Evolutionary conservation across 2,888 invertebrate genomes (phyloP).

Genomic region (Caenorhabditis imperialis): DNA sequence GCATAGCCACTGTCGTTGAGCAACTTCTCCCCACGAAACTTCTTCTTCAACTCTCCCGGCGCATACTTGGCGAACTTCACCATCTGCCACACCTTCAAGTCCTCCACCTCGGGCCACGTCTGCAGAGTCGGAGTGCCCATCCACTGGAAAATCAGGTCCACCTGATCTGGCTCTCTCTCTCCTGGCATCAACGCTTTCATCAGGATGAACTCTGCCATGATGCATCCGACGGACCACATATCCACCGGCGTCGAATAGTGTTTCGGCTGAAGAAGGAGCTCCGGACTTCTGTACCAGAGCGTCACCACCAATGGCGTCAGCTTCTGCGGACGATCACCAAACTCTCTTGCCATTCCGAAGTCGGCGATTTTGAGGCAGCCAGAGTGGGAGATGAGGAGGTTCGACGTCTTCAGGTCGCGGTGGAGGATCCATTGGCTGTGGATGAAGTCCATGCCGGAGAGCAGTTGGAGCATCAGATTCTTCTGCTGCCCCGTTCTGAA

Average conservation of each 20-base stretch:
- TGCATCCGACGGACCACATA: conserved; percentile 40
- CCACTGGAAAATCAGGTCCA: conserved; percentile 17
- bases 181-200: conserved; percentile 12
- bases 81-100: conserved; percentile 3
- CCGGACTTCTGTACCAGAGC: conserved; percentile 23
- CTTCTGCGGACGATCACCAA: conserved; percentile 2
- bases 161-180: conserved; percentile 11
- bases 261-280: conserved; percentile 15
- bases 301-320: conserved; percentile 25
- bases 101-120: conserved; percentile 2
- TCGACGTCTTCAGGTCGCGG: background rate
- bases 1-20: conserved; percentile 15
- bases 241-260: conserved; percentile 18
- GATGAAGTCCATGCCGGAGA: background rate
- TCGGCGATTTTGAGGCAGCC: conserved; percentile 29
- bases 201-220: conserved; percentile 18
- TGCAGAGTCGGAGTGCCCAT: conserved; percentile 14
- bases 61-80: background rate
- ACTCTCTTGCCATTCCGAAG: conserved; percentile 26
- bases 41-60: conserved; percentile 3
- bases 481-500: background rate
- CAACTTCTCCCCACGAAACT: conserved; percentile 6
- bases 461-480: background rate
- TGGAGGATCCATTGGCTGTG: background rate
- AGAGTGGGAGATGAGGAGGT: background rate